These are phyloP conservation scores for Cheilosia grossa DNA, from an alignment of 2,888 invertebrate species.

Conservation along the genomic window DNA sequence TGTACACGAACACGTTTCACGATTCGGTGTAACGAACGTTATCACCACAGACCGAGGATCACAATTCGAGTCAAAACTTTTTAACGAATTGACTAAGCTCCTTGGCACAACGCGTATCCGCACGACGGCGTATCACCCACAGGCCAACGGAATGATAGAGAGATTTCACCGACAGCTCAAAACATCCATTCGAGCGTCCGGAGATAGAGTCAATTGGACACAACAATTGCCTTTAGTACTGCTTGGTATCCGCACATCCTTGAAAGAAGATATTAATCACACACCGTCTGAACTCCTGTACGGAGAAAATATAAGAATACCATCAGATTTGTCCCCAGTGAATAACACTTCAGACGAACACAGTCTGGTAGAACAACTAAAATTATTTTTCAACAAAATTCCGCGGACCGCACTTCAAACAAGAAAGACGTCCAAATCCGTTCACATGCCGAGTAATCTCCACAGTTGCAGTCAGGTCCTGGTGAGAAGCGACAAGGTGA, in stretches of 20 bases:
- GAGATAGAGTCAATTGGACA: not conserved
- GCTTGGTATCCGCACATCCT: slow-evolving; percentile 17
- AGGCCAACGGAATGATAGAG: slow-evolving; percentile 34
- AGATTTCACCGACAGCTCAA: slow-evolving; percentile 21
- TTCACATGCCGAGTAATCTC: not conserved
- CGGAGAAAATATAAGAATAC: slow-evolving; percentile 26
- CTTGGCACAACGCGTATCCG: slow-evolving; percentile 17
- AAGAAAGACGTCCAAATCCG: not conserved
- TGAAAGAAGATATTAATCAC: slow-evolving; percentile 19
- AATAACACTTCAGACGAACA: not conserved
- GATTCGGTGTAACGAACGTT: slow-evolving; percentile 13
- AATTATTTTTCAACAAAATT: slow-evolving; percentile 2
- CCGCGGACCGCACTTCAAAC: not conserved
- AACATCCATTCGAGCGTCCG: slow-evolving; percentile 10
- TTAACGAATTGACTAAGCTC: slow-evolving; percentile 7
- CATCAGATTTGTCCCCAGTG: slow-evolving; percentile 1
- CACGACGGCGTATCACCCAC: slow-evolving; percentile 20
- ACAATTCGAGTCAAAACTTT: slow-evolving; percentile 7
- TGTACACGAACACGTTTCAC: slow-evolving; percentile 14
- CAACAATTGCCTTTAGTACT: slow-evolving; percentile 17
- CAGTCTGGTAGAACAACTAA: not conserved
- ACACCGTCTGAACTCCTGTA: slow-evolving; percentile 36
- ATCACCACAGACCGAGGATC: slow-evolving; percentile 27
- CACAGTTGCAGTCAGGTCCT: not conserved
- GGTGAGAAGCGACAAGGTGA: not conserved